These are phyloP conservation scores for Acrocephalus arundinaceus DNA, from an alignment of 2,113 vertebrate genomes.

Conservation along the genomic window DNA sequence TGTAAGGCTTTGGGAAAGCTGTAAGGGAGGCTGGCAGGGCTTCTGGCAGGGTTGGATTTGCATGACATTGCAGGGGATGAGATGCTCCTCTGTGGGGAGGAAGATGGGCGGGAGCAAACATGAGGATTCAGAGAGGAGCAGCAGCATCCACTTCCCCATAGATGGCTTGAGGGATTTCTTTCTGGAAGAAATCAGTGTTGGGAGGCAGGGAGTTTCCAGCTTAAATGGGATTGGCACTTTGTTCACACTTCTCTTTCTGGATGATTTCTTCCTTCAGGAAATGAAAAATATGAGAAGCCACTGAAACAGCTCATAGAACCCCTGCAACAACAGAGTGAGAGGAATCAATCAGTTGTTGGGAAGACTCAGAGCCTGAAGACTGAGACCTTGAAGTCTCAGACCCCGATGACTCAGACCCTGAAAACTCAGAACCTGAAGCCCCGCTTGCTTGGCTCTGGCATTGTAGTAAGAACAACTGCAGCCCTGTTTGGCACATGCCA, in stretches of 20 bases:
- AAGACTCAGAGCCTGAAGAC: not conserved
- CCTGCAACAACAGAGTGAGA: not conserved
- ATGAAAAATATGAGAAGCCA: conserved; percentile 60
- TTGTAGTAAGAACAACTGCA: not conserved
- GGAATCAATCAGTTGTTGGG: not conserved
- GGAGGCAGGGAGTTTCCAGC: not conserved
- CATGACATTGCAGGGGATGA: not conserved
- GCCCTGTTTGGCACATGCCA: not conserved
- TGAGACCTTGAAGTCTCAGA: not conserved
- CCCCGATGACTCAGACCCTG: accelerated
- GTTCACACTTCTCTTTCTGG: not conserved
- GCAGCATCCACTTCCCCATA: not conserved
- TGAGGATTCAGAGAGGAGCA: not conserved
- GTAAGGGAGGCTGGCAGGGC: not conserved
- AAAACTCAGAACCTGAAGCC: accelerated
- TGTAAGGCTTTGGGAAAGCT: not conserved
- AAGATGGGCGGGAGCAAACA: not conserved
- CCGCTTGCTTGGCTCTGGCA: accelerated
- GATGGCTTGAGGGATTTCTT: not conserved
- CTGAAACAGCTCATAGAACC: not conserved
- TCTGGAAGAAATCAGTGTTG: accelerated
- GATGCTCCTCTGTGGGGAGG: not conserved
- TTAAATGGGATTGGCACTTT: not conserved
- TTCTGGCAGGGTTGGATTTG: not conserved
- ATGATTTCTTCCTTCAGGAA: conserved; percentile 61